Evolutionary conservation across 2,888 invertebrate species (phyloP).

Genomic region (Dioctria rufipes): DNA sequence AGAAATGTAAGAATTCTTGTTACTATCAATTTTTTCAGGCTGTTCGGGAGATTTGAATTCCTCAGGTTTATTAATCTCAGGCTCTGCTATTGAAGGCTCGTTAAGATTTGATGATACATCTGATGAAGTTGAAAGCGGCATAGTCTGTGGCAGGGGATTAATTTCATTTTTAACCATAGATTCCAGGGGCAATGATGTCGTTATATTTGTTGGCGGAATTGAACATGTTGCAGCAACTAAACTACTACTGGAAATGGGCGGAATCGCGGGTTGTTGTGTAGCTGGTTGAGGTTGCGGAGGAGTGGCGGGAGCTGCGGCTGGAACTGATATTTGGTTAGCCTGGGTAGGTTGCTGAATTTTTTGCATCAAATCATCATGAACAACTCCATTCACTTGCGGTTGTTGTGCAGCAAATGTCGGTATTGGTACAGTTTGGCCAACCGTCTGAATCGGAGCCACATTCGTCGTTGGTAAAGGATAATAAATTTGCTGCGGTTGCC

Average conservation of each 20-base stretch:
- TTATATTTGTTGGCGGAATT: conserved; percentile 60
- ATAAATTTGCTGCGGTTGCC: conserved; percentile 64
- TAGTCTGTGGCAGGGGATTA: conserved; percentile 37
- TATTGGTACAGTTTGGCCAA: conserved; percentile 57
- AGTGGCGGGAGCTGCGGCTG: conserved; percentile 64
- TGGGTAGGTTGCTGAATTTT: conserved; percentile 64
- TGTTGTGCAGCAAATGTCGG: conserved; percentile 64
- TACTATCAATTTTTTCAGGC: conserved; percentile 69
- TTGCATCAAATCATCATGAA: conserved; percentile 69
- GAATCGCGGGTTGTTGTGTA: conserved; percentile 66
- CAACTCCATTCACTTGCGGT: conserved; percentile 67
- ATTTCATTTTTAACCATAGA: conserved; percentile 20
- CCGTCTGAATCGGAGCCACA: conserved; percentile 48
- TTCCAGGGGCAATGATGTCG: conserved; percentile 50
- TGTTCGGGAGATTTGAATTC: conserved; percentile 67
- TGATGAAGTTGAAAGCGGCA: conserved; percentile 60
- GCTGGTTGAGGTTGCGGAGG: conserved; percentile 70
- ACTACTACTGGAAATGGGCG: conserved; percentile 67
- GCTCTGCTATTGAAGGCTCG: conserved; percentile 58
- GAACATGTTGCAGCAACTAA: conserved; percentile 68
- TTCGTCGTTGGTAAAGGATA: conserved; percentile 65
- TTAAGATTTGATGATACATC: conserved; percentile 58
- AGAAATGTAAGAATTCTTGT: conserved; percentile 15
- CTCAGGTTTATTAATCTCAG: conserved; percentile 59
- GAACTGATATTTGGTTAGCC: conserved; percentile 62